These are phyloP conservation scores for Cephalopholis sonnerati DNA, from an alignment of 2,113 vertebrate species.

Conservation along the genomic window DNA sequence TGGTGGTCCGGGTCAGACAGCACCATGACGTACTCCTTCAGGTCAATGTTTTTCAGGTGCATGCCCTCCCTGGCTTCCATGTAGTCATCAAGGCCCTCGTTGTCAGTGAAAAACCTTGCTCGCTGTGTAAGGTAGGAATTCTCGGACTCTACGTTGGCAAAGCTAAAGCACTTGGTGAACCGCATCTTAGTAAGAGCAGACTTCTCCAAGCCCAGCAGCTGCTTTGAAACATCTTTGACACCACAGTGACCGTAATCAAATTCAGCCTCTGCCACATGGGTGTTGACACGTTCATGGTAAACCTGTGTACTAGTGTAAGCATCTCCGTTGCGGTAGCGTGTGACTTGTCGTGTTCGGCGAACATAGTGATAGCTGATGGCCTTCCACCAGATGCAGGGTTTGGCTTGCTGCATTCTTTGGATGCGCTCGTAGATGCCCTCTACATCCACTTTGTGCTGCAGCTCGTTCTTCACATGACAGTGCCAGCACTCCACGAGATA, in stretches of 20 bases:
- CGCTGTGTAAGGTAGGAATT: conserved; percentile 96
- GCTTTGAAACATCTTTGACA: conserved; percentile 95
- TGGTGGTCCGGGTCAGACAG: conserved; percentile 91
- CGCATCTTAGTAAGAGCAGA: conserved; percentile 91
- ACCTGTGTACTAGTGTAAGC: conserved; percentile 94
- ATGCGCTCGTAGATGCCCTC: conserved; percentile 86
- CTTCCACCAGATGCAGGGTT: conserved; percentile 99
- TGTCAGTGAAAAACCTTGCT: conserved; percentile 96
- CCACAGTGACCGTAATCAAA: conserved; percentile 94
- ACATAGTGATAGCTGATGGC: conserved; percentile 98
- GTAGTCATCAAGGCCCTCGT: conserved; percentile 96
- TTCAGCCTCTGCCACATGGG: conserved; percentile 94
- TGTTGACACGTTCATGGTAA: conserved; percentile 93
- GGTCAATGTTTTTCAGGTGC: conserved; percentile 96
- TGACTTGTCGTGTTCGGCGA: conserved; percentile 93
- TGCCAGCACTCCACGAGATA: conserved; percentile 94
- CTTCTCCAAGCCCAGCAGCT: conserved; percentile 93
- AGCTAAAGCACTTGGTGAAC: conserved; percentile 98
- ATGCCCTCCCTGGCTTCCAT: conserved; percentile 97
- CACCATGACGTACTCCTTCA: conserved; percentile 96
- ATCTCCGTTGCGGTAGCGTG: conserved; percentile 94
- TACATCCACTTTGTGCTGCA: conserved; percentile 85
- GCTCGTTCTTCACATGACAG: conserved; percentile 85
- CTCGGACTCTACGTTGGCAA: conserved; percentile 96
- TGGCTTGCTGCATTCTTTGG: conserved; percentile 93